Base-by-base conservation (phyloP, 1,140 invertebrate genomes). In the Trichomalopsis sarcophagae region DNA sequence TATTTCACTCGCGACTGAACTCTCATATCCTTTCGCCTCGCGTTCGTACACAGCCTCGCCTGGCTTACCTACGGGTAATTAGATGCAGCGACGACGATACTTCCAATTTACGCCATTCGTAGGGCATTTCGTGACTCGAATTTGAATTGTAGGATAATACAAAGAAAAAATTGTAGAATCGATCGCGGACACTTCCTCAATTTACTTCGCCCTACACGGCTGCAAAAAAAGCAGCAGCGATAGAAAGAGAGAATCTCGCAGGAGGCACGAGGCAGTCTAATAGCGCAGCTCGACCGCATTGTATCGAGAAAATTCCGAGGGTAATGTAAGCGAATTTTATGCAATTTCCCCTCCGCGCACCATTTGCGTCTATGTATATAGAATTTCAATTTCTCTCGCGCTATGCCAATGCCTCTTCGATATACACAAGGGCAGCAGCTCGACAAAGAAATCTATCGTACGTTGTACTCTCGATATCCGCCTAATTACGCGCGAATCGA, bases 101-200 rank as follows among this genome's bases (percentile, higher is more conserved):
- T 44, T 44, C 40, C 9, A 44, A 44, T 55, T 55, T 55, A 21
- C 10, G 2, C 2, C 0, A 50, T 50, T 50, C 14, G 10, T 55
- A 13, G 50, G 17, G 4, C 4, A 55, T 55, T 17, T 55, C 50
- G 50, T 55, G 50, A 55, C 50, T 55, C 13, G 17, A 55, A 17
- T 50, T 50, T 14, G 47, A 55, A 55, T 55, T 55, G 50, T 4
- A 55, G 17, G 11, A 17, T 14, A 4, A 5, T 36, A 36, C 27
- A 1, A 50, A 50, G n/a, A 50, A 50, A 21, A 55, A 55, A 55
- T 1, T 4, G 13, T 5, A 33, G 71, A 50, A 33, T 50, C 40
- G 69, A 74, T 75, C 81, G 27, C 73, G 2, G 30, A 17, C 5
- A 69, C 78, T 69, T 69, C 78, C 66, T 71, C 66, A 68, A 81